phyloP scores from a whole-genome alignment of 1,140 invertebrate genomes.

The Leguminivora glycinivorella region DNA sequence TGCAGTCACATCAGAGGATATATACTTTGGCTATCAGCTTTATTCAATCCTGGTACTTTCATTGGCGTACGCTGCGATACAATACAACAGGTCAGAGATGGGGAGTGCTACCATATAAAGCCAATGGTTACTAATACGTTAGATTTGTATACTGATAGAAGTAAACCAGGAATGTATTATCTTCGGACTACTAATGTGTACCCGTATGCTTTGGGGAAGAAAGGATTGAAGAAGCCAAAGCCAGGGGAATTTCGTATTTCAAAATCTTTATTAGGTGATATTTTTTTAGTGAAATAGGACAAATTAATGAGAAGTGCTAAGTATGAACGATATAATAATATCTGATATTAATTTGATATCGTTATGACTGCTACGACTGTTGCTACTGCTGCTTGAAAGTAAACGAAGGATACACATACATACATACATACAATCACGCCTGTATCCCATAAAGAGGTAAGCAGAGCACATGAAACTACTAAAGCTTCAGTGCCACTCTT shows the following conservation, averaged over 20 bases:
- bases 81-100: slow-evolving; percentile 56
- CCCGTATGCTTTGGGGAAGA: slow-evolving; percentile 55
- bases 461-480: too few species aligned
- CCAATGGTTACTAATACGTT: slow-evolving; percentile 45
- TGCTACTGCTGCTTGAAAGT: too few species aligned
- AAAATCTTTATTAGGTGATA: not conserved
- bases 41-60: slow-evolving; percentile 50
- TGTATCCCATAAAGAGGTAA: too few species aligned
- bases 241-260: not conserved
- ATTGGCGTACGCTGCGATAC: slow-evolving; percentile 59
- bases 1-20: slow-evolving; percentile 58
- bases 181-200: slow-evolving; percentile 48
- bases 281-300: not conserved
- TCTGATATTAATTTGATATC: too few species aligned
- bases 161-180: slow-evolving; percentile 55
- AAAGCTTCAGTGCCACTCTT: too few species aligned
- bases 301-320: not conserved
- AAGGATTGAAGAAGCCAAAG: slow-evolving; percentile 46
- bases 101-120: slow-evolving; percentile 48
- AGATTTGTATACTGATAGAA: slow-evolving; percentile 43
- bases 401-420: too few species aligned
- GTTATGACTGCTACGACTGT: too few species aligned
- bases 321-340: too few species aligned
- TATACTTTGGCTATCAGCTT: slow-evolving; percentile 50
- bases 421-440: too few species aligned